Conservation (phyloP, 2,888 invertebrate genomes). For the Furcula furcula region DNA sequence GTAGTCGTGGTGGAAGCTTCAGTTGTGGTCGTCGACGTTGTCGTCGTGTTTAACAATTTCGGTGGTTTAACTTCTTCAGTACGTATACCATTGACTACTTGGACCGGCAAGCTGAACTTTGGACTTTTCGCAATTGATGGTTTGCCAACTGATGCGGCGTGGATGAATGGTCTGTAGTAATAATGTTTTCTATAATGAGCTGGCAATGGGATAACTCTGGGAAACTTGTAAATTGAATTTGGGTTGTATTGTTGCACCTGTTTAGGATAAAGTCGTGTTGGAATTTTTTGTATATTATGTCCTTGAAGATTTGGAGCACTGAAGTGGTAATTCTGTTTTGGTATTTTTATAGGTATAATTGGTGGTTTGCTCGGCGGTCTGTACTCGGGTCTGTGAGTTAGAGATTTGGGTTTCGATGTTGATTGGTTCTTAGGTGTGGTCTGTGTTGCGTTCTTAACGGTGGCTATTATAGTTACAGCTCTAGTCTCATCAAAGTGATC, state of each 20-base stretch:
- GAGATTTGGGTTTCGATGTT: slow-evolving; percentile 34
- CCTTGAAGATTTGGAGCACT: slow-evolving; percentile 46
- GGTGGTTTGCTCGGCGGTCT: slow-evolving; percentile 64
- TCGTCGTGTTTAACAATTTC: slow-evolving; percentile 32
- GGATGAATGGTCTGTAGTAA: slow-evolving; percentile 43
- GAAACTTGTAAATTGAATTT: slow-evolving; percentile 61
- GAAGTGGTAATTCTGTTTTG: slow-evolving; percentile 42
- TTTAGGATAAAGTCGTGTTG: slow-evolving; percentile 49
- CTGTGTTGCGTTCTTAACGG: slow-evolving; percentile 54
- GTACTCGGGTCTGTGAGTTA: slow-evolving; percentile 45
- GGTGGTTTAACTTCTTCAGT: slow-evolving; percentile 62
- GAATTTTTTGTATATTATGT: slow-evolving; percentile 43
- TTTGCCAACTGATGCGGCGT: slow-evolving; percentile 50
- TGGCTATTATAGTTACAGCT: slow-evolving; percentile 54
- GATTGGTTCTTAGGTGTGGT: slow-evolving; percentile 26
- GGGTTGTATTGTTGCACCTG: slow-evolving; percentile 40
- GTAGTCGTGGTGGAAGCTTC: slow-evolving; percentile 55
- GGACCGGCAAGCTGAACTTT: slow-evolving; percentile 62
- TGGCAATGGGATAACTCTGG: slow-evolving; percentile 56
- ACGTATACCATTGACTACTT: slow-evolving; percentile 67
- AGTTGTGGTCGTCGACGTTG: slow-evolving; percentile 47
- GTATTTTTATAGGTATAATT: slow-evolving; percentile 46
- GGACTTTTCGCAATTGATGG: slow-evolving; percentile 50
- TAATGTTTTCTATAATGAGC: slow-evolving; percentile 40
- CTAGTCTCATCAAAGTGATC: slow-evolving; percentile 54